Conservation (phyloP, 1,140 invertebrate genomes). For the Drosophila mojavensis region DNA sequence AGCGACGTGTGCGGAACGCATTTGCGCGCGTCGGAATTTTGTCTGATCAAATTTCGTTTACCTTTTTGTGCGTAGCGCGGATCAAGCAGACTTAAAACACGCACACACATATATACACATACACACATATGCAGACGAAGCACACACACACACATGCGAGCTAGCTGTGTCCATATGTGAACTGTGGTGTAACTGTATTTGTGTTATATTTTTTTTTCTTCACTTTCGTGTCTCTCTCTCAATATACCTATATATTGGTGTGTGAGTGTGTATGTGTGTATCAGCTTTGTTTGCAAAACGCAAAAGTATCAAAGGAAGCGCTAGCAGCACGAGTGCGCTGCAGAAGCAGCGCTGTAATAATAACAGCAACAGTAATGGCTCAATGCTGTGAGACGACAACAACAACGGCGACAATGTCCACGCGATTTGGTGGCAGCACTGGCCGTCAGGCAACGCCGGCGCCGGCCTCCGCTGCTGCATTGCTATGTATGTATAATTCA, state of each 20-base stretch:
- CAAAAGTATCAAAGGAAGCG: constrained; percentile 1
- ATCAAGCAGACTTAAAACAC: background rate
- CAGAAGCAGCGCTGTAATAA: background rate
- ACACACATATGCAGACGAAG: constrained; percentile 2
- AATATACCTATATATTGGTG: background rate
- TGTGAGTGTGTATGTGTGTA: constrained; percentile 3
- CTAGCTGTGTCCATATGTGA: constrained; percentile 4
- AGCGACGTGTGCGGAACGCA: constrained; percentile 70
- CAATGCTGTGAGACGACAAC: constrained; percentile 61
- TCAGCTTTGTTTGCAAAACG: constrained; percentile 9
- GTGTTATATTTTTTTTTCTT: constrained; percentile 2
- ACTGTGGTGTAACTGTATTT: constrained; percentile 6
- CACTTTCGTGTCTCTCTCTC: background rate
- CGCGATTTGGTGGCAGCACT: constrained; percentile 26
- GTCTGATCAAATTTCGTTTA: constrained; percentile 48
- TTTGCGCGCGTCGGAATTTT: constrained; percentile 31
- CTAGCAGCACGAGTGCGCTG: constrained; percentile 15
- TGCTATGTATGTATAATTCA: constrained; percentile 41
- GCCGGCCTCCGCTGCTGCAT: constrained; percentile 13
- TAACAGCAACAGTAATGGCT: constrained; percentile 41
- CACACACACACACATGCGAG: constrained; percentile 2
- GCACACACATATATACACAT: background rate
- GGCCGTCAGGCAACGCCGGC: constrained; percentile 11
- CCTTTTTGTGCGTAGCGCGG: constrained; percentile 38
- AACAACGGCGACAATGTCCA: constrained; percentile 41